Conservation (phyloP, 2,888 invertebrate genomes). For the Drosophila anomalata region DNA sequence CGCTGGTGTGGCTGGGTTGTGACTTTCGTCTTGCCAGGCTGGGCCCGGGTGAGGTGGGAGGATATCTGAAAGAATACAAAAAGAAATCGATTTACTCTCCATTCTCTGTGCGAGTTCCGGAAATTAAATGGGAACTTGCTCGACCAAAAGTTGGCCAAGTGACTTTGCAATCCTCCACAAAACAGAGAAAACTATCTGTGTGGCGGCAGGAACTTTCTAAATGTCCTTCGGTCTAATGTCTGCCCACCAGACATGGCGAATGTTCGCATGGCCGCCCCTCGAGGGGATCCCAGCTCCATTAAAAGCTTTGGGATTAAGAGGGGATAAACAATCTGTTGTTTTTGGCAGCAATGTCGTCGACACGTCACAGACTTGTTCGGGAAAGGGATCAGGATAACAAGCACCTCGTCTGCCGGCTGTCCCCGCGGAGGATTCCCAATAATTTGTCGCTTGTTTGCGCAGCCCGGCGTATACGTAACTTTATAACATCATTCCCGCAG, state of each 20-base stretch:
- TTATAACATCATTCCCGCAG: conserved; percentile 32
- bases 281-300: conserved; percentile 35
- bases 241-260: conserved; percentile 44
- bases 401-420: conserved; percentile 26
- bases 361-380: conserved; percentile 46
- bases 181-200: conserved; percentile 5
- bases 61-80: conserved; percentile 38
- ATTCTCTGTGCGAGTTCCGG: neutral
- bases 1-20: conserved; percentile 27
- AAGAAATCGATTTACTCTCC: conserved; percentile 10
- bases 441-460: conserved; percentile 64
- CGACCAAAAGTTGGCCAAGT: conserved; percentile 4
- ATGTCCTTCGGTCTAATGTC: conserved; percentile 1
- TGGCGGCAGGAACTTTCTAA: neutral
- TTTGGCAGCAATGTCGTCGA: conserved; percentile 63
- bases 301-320: conserved; percentile 56
- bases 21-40: conserved; percentile 43
- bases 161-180: neutral
- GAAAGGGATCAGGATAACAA: conserved; percentile 38
- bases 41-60: conserved; percentile 38
- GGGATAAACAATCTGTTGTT: conserved; percentile 58
- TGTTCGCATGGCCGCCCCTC: conserved; percentile 52
- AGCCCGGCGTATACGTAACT: conserved; percentile 65
- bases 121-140: conserved; percentile 10
- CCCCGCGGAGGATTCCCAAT: conserved; percentile 54